phyloP scores from a whole-genome alignment of 2,113 vertebrate genomes.

The Gallinago media region DNA sequence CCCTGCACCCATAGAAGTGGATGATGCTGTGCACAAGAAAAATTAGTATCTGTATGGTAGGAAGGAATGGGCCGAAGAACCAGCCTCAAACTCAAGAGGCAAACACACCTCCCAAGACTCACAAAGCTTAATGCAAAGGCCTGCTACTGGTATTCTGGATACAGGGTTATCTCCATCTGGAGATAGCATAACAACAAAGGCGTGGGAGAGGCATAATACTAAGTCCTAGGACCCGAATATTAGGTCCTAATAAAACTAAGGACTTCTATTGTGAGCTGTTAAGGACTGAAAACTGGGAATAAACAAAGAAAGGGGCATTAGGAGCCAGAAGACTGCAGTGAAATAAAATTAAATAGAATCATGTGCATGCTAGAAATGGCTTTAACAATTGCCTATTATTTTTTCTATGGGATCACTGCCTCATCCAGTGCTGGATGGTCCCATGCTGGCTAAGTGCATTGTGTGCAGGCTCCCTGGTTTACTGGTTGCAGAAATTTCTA shows the following conservation, averaged over 20 bases:
- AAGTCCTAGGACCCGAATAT: neutral
- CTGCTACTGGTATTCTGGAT: neutral
- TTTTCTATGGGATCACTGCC: neutral
- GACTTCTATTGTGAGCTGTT: neutral
- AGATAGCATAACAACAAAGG: neutral
- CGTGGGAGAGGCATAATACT: neutral
- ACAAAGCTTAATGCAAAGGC: neutral
- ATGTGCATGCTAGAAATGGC: rapidly evolving
- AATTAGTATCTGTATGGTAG: neutral
- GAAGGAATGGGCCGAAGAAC: neutral
- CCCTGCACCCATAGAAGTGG: neutral
- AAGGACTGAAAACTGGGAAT: neutral
- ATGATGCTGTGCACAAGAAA: neutral
- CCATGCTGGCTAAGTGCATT: rapidly evolving
- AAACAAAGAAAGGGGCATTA: neutral
- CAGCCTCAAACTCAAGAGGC: neutral
- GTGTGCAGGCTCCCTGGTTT: neutral
- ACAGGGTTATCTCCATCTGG: neutral
- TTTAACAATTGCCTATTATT: neutral
- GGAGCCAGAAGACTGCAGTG: neutral
- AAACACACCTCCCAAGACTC: neutral
- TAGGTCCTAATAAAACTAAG: neutral
- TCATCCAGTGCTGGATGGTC: neutral
- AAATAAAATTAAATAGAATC: neutral
- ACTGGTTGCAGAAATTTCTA: neutral